Evolutionary conservation across 2,113 vertebrate genomes (phyloP).

Genomic region (Tylochromis polylepis): DNA sequence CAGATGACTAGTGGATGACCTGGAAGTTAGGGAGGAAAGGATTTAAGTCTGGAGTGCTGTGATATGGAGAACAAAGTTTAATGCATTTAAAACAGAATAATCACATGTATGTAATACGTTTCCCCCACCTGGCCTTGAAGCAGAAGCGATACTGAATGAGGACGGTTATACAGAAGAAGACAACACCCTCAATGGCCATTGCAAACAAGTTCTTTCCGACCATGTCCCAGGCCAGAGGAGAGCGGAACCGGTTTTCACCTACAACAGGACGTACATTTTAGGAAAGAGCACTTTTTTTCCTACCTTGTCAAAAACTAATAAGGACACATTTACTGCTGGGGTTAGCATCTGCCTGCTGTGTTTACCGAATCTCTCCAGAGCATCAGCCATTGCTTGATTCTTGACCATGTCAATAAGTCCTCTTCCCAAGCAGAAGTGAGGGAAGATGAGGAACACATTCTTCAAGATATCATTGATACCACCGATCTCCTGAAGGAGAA

Average conservation of each 20-base stretch:
- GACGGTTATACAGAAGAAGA: constrained; percentile 93
- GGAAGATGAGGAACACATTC: constrained; percentile 96
- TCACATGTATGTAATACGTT: background rate
- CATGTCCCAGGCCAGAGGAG: constrained; percentile 94
- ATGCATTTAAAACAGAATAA: background rate
- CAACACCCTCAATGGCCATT: constrained; percentile 91
- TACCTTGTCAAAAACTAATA: background rate
- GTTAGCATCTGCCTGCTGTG: background rate
- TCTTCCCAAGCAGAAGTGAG: constrained; percentile 94
- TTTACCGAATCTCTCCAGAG: constrained; percentile 94
- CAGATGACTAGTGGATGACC: constrained; percentile 81
- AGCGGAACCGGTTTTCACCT: constrained; percentile 95
- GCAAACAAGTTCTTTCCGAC: constrained; percentile 97
- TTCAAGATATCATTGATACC: constrained; percentile 97
- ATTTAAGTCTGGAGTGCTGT: accelerated
- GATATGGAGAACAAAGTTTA: background rate
- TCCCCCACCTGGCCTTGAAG: constrained; percentile 85
- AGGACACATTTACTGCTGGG: background rate
- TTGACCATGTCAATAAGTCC: constrained; percentile 99
- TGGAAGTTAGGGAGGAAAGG: constrained; percentile 36
- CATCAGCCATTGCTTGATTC: constrained; percentile 98
- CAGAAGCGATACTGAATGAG: constrained; percentile 97
- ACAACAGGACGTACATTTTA: background rate
- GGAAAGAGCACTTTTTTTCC: background rate
- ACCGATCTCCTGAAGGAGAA: constrained; percentile 81